These are phyloP conservation scores for Naso thynnoides DNA, from an alignment of 2,797 vertebrate species.

Conservation along the genomic window DNA sequence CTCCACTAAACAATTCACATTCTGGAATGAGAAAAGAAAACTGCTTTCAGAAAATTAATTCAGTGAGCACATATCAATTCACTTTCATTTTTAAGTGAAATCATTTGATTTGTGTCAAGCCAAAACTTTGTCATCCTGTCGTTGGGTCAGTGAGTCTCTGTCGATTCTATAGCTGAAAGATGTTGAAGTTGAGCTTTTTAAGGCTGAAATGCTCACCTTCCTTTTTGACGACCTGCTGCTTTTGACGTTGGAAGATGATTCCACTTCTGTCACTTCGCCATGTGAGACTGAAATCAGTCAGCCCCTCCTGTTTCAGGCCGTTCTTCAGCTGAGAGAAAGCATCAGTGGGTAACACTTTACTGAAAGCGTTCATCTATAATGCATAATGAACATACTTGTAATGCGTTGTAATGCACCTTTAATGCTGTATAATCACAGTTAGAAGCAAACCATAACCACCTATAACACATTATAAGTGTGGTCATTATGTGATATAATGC, in stretches of 20 bases:
- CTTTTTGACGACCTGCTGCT: fast-evolving
- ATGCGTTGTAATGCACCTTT: too few relatives aligned
- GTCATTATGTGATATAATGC: too few relatives aligned
- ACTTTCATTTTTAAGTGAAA: too few relatives aligned
- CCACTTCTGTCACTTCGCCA: constrained; percentile 13
- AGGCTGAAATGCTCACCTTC: background rate
- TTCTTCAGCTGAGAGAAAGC: constrained; percentile 29
- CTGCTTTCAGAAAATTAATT: background rate
- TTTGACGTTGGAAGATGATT: background rate
- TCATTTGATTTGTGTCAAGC: background rate
- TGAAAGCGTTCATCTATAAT: too few relatives aligned
- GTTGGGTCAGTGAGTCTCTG: background rate
- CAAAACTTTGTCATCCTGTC: background rate
- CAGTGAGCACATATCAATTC: too few relatives aligned
- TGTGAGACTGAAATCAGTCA: constrained; percentile 39
- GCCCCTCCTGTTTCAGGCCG: fast-evolving
- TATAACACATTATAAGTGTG: too few relatives aligned
- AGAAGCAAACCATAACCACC: too few relatives aligned
- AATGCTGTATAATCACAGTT: too few relatives aligned
- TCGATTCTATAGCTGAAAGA: background rate
- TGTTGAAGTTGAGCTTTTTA: background rate
- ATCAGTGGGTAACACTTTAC: too few relatives aligned
- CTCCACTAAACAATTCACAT: background rate
- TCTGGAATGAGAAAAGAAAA: constrained; percentile 23
- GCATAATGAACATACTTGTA: too few relatives aligned